Evolutionary conservation across 2,888 invertebrate genomes (phyloP), one percentile per base, ranked within the genome.

Genomic region (Mamestra brassicae): DNA sequence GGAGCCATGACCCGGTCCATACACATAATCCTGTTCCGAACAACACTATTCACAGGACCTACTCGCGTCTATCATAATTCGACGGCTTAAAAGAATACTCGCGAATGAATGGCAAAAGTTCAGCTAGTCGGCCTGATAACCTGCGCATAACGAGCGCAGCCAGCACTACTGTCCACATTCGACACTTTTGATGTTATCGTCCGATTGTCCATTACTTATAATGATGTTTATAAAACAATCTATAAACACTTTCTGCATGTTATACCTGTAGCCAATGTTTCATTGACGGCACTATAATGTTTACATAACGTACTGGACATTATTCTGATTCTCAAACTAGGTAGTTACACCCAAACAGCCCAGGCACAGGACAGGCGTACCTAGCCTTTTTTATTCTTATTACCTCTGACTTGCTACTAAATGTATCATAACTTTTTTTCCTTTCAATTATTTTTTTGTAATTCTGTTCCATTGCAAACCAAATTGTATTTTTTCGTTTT

Each of bases 141-240:
- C 45, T 62, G 74, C 63, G 74, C 69, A 17, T 89, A 90, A 89
- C 87, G 89, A 88, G 81, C 85, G 80, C 83, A 66, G 76, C 74
- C 77, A 83, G 76, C 84, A 87, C 87, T 85, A 85, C 84, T 88
- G 88, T 90, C 88, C 87, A 80, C 88, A 85, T 88, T 87, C 72
- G 87, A 89, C 88, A 81, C 90, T 90, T 86, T 90, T 90, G 92
- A 93, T 90, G 87, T 91, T 93, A 94, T 94, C 93, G 88, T 80
- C 73, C 86, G 81, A 88, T 89, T 91, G 89, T 91, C 91, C 89
- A 88, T 88, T 89, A 88, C 80, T 86, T 91, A 89, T 94, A 94
- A 94, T 91, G 92, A 91, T 95, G 95, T 95, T 93, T 94, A 93
- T 93, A 92, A 92, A 94, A 91, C 89, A 85, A 86, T 87, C 85